A percentile compares a stretch with the other conserved stretches of the same genome.
phyloP scores from a whole-genome alignment of 2,888 invertebrate species.

The Ornithoptera priamus region DNA sequence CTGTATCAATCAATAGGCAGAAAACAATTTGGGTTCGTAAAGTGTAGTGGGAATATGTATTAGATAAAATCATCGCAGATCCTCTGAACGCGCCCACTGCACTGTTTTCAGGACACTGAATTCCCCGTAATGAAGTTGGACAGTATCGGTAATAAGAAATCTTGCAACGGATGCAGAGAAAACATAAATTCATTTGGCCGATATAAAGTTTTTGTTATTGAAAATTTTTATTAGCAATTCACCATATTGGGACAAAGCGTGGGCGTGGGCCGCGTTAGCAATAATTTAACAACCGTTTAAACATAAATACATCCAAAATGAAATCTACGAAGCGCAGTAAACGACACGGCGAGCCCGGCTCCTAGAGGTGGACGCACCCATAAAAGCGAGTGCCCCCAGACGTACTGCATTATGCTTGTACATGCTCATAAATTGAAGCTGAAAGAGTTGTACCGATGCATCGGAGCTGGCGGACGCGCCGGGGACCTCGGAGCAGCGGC shows the following conservation, averaged over 20 bases:
- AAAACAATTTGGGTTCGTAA: too few relatives aligned
- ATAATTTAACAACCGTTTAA: conserved; percentile 18
- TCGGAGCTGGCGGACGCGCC: too few relatives aligned
- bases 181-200: conserved; percentile 3
- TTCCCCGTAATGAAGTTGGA: too few relatives aligned
- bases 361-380: conserved; percentile 39
- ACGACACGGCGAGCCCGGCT: conserved; percentile 26
- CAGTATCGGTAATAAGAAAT: neutral
- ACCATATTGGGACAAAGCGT: neutral
- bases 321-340: conserved; percentile 34
- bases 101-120: too few relatives aligned
- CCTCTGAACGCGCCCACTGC: too few relatives aligned
- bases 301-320: conserved; percentile 32
- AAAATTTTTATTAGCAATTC: conserved; percentile 12
- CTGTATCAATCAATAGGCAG: too few relatives aligned
- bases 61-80: too few relatives aligned
- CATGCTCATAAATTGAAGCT: conserved; percentile 34
- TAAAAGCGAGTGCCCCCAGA: conserved; percentile 36
- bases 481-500: too few relatives aligned
- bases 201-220: conserved; percentile 13
- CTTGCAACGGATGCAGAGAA: conserved; percentile 5
- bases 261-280: neutral
- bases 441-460: conserved; percentile 31
- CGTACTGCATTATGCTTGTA: conserved; percentile 38
- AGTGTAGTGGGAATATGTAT: too few relatives aligned